These are phyloP conservation scores for Mormyrops boulengeri DNA, from an alignment of 2,797 vertebrate species.

Conservation along the genomic window DNA sequence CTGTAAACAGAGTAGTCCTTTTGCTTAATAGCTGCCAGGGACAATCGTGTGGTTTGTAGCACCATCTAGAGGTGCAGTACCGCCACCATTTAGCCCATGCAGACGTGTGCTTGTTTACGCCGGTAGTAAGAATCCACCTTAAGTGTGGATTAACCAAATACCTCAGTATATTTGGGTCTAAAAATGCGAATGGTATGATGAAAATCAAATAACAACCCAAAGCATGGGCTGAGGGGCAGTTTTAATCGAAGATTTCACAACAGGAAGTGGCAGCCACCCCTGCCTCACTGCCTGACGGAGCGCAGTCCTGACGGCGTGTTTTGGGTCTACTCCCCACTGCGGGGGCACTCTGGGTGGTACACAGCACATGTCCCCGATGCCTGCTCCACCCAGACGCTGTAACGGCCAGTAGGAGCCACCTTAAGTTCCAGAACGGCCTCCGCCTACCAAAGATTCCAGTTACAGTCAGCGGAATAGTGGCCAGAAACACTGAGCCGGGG, in stretches of 20 bases:
- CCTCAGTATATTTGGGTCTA: not conserved
- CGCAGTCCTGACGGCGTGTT: not conserved
- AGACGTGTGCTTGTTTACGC: not conserved
- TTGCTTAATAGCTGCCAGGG: not conserved
- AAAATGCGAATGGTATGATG: not conserved
- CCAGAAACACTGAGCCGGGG: not conserved
- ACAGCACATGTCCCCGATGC: not conserved
- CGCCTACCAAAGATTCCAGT: not conserved
- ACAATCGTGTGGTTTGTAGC: conserved; percentile 29
- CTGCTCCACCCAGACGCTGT: not conserved
- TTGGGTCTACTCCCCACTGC: not conserved
- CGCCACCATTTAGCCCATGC: not conserved
- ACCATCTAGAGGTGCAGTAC: conserved; percentile 36
- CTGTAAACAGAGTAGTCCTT: not conserved
- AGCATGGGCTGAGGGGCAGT: not conserved
- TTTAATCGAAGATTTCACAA: not conserved
- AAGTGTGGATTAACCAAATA: not conserved
- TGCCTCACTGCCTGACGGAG: not conserved
- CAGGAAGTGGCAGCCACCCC: not conserved
- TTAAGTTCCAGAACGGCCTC: not conserved
- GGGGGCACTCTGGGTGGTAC: not conserved
- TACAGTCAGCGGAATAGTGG: not conserved
- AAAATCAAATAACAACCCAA: not conserved
- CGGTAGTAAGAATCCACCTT: not conserved
- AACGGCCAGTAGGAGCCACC: not conserved